Conservation (phyloP, 2,797 vertebrate species). For the Lophius americanus region DNA sequence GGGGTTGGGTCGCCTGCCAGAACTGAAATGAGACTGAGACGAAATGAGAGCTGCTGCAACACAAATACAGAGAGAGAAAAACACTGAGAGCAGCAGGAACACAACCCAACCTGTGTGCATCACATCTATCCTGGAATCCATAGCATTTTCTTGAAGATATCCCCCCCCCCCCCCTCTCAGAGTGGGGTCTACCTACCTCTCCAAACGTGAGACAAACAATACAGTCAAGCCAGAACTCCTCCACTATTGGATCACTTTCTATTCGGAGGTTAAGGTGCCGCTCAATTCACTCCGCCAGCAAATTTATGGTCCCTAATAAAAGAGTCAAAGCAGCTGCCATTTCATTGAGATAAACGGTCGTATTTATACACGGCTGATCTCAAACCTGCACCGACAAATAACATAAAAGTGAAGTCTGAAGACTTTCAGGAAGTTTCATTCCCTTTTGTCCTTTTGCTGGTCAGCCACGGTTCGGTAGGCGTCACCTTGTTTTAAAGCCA, state of each 20-base stretch:
- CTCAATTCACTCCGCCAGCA: conserved; percentile 2
- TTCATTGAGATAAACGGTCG: conserved; percentile 16
- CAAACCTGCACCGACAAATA: background rate
- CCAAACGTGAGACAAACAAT: conserved; percentile 35
- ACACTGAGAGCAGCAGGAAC: conserved; percentile 34
- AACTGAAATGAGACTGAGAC: conserved; percentile 51
- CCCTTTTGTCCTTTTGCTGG: background rate
- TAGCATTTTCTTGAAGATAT: conserved; percentile 25
- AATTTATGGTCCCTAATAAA: conserved; percentile 55
- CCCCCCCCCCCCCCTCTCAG: background rate
- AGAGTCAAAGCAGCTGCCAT: conserved; percentile 38
- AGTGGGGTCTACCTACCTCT: conserved; percentile 61
- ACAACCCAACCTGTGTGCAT: conserved; percentile 35
- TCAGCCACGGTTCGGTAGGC: conserved; percentile 49
- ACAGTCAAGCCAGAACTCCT: conserved; percentile 11
- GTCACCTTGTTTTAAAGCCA: conserved; percentile 62
- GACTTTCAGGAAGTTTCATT: conserved; percentile 8
- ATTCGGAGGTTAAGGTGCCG: conserved; percentile 24
- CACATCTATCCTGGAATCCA: conserved; percentile 37
- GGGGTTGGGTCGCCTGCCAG: conserved; percentile 45
- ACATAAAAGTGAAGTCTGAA: conserved; percentile 3
- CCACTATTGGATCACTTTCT: conserved; percentile 19
- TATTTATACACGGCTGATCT: conserved; percentile 4
- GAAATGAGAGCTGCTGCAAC: conserved; percentile 48
- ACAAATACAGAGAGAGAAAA: conserved; percentile 33